Percentiles rank a stretch among this genome's conserved stretches.
Evolutionary conservation across 1,140 invertebrate genomes (phyloP).

Genomic region (Probaryconus sp.): DNA sequence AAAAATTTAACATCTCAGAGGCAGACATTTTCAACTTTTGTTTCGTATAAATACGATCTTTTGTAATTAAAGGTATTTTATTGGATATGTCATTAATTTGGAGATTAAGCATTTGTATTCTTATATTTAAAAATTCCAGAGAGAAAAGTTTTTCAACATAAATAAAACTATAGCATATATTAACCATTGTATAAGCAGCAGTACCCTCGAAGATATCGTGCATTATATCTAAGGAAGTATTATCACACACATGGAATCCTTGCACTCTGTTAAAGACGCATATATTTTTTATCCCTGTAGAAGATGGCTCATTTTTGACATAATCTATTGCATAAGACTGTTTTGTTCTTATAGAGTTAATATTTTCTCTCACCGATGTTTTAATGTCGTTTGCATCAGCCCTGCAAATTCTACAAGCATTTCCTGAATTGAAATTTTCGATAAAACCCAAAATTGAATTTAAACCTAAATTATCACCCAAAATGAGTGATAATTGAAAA

Average conservation of each 20-base stretch:
- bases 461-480: background rate
- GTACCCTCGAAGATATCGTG: slow-evolving; percentile 22
- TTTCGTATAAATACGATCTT: slow-evolving; percentile 10
- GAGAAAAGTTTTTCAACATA: slow-evolving; percentile 12
- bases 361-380: background rate
- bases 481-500: slow-evolving; percentile 7
- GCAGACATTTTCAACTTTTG: slow-evolving; percentile 21
- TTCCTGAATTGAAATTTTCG: slow-evolving; percentile 4
- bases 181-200: slow-evolving; percentile 7
- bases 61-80: slow-evolving; percentile 10
- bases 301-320: background rate
- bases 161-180: slow-evolving; percentile 18
- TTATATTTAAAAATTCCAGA: slow-evolving; percentile 12
- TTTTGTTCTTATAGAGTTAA: background rate
- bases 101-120: slow-evolving; percentile 15
- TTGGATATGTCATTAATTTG: background rate
- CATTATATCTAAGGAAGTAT: slow-evolving; percentile 16
- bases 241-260: slow-evolving; percentile 13
- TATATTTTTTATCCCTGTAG: slow-evolving; percentile 11
- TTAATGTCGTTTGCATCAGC: background rate
- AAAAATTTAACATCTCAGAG: slow-evolving; percentile 20
- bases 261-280: slow-evolving; percentile 4
- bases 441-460: slow-evolving; percentile 14
- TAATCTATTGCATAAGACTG: too few species aligned
- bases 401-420: slow-evolving; percentile 15